Conservation (phyloP, 2,797 vertebrate genomes). For the Lepus oiostolus region DNA sequence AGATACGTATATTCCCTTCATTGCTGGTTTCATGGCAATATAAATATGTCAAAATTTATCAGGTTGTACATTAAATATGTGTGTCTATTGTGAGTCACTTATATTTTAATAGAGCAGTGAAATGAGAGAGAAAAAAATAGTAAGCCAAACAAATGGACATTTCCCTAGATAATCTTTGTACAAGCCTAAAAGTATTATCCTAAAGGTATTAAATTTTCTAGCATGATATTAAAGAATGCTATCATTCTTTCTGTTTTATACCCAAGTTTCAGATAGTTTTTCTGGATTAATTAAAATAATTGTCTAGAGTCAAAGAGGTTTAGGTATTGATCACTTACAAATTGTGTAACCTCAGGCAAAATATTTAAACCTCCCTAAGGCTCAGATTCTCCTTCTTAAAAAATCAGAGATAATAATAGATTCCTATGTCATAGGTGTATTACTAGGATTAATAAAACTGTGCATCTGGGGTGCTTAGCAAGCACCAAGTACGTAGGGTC, state of each 20-base stretch:
- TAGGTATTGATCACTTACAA: conserved; percentile 25
- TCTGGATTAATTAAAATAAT: conserved; percentile 53
- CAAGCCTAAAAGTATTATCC: background rate
- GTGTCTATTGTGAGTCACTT: background rate
- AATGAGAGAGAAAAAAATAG: conserved; percentile 3
- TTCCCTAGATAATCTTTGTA: background rate
- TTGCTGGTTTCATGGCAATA: background rate
- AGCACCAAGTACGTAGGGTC: background rate
- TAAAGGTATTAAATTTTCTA: background rate
- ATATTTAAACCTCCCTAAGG: conserved; percentile 28
- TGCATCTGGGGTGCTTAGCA: background rate
- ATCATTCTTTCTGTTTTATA: conserved; percentile 36
- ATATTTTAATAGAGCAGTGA: conserved; percentile 31
- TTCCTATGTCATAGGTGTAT: background rate
- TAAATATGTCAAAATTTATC: background rate
- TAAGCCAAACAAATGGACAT: conserved; percentile 33
- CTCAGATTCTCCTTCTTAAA: conserved; percentile 19
- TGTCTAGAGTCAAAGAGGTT: conserved; percentile 26
- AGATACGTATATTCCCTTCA: background rate
- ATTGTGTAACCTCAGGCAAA: background rate
- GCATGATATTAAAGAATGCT: background rate
- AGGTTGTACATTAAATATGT: conserved; percentile 26
- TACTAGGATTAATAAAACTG: conserved; percentile 29
- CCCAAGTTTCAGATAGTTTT: conserved; percentile 49
- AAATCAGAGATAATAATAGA: background rate